Evolutionary conservation across 2,888 invertebrate genomes (phyloP).

Genomic region (Trilocha varians): DNA sequence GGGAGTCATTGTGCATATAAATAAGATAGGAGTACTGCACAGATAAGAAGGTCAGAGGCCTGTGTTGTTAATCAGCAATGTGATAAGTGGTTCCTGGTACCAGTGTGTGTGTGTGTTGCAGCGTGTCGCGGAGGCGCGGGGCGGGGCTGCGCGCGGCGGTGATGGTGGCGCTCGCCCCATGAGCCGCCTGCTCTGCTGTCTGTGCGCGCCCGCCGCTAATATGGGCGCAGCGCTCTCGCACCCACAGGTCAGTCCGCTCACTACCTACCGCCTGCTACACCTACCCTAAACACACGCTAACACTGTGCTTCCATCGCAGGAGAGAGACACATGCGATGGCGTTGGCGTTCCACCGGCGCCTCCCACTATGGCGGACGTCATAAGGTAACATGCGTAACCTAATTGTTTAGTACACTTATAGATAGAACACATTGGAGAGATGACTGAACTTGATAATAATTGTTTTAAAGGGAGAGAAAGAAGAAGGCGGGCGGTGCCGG

Average conservation of each 20-base stretch:
- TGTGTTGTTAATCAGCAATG: too few species aligned
- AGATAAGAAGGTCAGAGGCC: too few species aligned
- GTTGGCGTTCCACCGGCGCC: conserved; percentile 51
- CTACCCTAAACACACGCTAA: neutral
- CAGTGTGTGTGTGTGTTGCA: neutral
- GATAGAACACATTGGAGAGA: too few species aligned
- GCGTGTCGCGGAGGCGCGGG: conserved; percentile 17
- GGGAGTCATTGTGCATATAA: too few species aligned
- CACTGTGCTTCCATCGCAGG: conserved; percentile 29
- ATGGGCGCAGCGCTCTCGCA: conserved; percentile 67
- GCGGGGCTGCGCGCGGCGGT: conserved; percentile 31
- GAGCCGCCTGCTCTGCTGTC: conserved; percentile 66
- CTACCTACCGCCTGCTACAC: neutral
- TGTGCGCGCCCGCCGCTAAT: conserved; percentile 53
- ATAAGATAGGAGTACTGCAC: too few species aligned
- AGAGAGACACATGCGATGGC: conserved; percentile 61
- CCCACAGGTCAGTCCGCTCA: conserved; percentile 28
- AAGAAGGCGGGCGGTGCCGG: conserved; percentile 62
- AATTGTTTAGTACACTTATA: too few species aligned
- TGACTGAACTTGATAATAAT: neutral
- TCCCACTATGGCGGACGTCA: conserved; percentile 69
- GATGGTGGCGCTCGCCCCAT: conserved; percentile 54
- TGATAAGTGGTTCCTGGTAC: too few species aligned
- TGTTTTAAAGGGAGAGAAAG: conserved; percentile 51
- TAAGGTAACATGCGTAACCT: conserved; percentile 34